phyloP scores from a whole-genome alignment of 1,140 invertebrate genomes.

The honey bee (Apis mellifera) region Amel_HAv3.1 CM009945.2:4576501-4577000 shows the following conservation, averaged over 20 bases:
- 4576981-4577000: no score
- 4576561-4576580: background rate
- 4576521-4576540: slow-evolving; percentile 19
- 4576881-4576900: slow-evolving; percentile 66
- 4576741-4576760: slow-evolving; percentile 77
- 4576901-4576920: slow-evolving; percentile 59
- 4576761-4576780: slow-evolving; percentile 6
- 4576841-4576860: slow-evolving; percentile 33
- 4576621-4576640: slow-evolving; percentile 46
- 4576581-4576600: background rate
- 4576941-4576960: slow-evolving; percentile 45
- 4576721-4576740: slow-evolving; percentile 49
- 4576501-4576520: slow-evolving; percentile 34
- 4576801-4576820: background rate
- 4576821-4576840: slow-evolving; percentile 13
- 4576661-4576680: slow-evolving; percentile 16
- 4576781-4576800: background rate
- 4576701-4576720: slow-evolving; percentile 29
- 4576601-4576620: background rate
- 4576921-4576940: slow-evolving; percentile 55
- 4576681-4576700: slow-evolving; percentile 27
- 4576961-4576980: background rate
- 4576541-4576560: background rate
- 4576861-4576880: slow-evolving; percentile 71
- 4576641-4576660: slow-evolving; percentile 5